phyloP scores from a whole-genome alignment of 2,888 invertebrate genomes.

The Caenorhabditis sp. region DNA sequence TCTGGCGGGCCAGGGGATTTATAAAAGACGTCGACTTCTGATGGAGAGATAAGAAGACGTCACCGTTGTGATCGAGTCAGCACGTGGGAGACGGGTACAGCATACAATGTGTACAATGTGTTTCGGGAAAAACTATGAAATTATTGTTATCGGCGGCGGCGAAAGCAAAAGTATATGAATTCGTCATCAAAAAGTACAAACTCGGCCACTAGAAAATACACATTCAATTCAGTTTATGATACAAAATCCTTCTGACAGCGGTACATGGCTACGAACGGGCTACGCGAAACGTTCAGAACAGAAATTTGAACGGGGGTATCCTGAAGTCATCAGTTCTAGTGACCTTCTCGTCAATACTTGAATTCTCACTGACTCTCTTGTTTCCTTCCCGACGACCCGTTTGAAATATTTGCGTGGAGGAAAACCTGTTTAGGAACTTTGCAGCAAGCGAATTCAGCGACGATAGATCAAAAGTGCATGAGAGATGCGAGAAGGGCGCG shows the following conservation, averaged over 20 bases:
- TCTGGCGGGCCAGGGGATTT: too few relatives aligned
- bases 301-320: constrained; percentile 10
- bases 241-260: too few relatives aligned
- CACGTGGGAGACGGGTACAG: constrained; percentile 34
- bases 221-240: too few relatives aligned
- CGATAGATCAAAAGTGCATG: constrained; percentile 33
- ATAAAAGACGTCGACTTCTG: constrained; percentile 5
- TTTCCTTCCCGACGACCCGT: neutral
- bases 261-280: too few relatives aligned
- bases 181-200: too few relatives aligned
- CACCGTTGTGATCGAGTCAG: constrained; percentile 5
- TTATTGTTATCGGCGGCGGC: neutral
- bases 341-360: constrained; percentile 15
- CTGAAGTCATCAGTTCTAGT: neutral
- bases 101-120: constrained; percentile 34
- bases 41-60: constrained; percentile 23
- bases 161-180: neutral
- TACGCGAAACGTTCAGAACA: too few relatives aligned
- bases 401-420: constrained; percentile 4
- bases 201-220: constrained; percentile 34
- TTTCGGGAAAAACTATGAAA: constrained; percentile 1
- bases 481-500: neutral
- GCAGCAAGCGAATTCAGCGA: neutral
- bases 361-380: constrained; percentile 7
- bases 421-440: constrained; percentile 26